A percentile compares a stretch with the other conserved stretches of the same genome.
phyloP scores from a whole-genome alignment of 35 echinoderm and acorn worm species.

The Acanthaster planci region DNA sequence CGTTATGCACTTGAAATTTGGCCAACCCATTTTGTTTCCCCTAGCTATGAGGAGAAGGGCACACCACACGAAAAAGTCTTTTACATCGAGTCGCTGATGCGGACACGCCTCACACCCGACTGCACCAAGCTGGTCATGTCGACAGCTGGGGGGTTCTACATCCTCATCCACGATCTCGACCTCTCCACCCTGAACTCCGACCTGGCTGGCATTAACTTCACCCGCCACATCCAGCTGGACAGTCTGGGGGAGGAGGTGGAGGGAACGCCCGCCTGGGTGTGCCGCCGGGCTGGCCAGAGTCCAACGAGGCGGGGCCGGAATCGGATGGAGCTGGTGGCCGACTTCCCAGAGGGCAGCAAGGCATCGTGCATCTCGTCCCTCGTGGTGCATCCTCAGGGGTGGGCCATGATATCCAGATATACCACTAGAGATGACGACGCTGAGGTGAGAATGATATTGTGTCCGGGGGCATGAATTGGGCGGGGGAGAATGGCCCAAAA shows the following conservation, averaged over 20 bases:
- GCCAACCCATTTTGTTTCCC: neutral
- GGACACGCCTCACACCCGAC: conserved; percentile 72
- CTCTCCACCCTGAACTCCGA: conserved; percentile 57
- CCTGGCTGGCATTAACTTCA: conserved; percentile 60
- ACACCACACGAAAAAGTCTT: conserved; percentile 49
- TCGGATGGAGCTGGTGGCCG: conserved; percentile 81
- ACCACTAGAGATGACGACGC: conserved; percentile 81
- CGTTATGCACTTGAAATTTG: neutral
- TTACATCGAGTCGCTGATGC: conserved; percentile 68
- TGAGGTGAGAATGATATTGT: conserved; percentile 67
- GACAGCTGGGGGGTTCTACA: conserved; percentile 70
- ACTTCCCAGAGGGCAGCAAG: conserved; percentile 73
- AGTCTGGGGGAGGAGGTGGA: conserved; percentile 53
- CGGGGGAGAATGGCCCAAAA: too few species aligned
- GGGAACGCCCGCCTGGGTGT: conserved; percentile 40
- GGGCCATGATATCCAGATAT: conserved; percentile 93
- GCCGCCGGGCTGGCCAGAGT: conserved; percentile 54
- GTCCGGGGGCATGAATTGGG: too few species aligned
- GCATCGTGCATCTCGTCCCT: conserved; percentile 90
- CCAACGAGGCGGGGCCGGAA: conserved; percentile 55
- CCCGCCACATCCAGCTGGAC: conserved; percentile 44
- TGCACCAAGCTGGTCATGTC: conserved; percentile 85
- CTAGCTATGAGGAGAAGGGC: conserved; percentile 61
- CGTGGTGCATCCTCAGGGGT: conserved; percentile 89
- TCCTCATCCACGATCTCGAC: conserved; percentile 88